Evolutionary conservation across 2,888 invertebrate genomes (phyloP), one percentile per base, ranked within the genome.

Genomic region (Teleiodes luculella): DNA sequence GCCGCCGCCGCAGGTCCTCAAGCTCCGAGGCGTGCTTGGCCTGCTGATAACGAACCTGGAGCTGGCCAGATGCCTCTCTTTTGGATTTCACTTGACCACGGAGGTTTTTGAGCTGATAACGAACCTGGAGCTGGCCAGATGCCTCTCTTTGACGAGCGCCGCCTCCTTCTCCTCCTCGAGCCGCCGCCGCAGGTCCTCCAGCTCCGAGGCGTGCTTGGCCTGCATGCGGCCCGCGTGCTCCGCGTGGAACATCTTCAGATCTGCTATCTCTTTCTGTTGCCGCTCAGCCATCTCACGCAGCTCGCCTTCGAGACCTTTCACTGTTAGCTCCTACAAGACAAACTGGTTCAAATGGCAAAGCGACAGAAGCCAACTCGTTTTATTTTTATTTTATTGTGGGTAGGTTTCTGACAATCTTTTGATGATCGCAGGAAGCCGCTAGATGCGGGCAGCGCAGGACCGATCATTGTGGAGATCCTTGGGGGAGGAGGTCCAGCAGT

Each of bases 221-320:
- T 90, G 84, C 39, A 79, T 65, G 0, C 86, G 70, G 0, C 90
- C 89, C 57, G 64, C 61, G 10, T 80, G 78, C 55, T 87, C 86
- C 0, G 86, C 85, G 65, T 90, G 85, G 6, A 60, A 57, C 84
- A 89, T 86, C 70, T 85, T 86, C 46, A 90, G 60, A 24, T 86
- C 93, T 0, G 91, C 89, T 51, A 94, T 73, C 69, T 93, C 93
- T 53, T 92, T 91, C 69, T 93, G 92, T 70, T 95, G 94, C 1
- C 93, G 89, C 16, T 92, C 92, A 31, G 94, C 93, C 93, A 96
- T 95, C 65, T 92, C 93, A 20, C 95, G 92, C 2, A 97, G 90
- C 76, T 97, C 96, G 0, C 95, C 93, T 78, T 96, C 96, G n/a
- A 97, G 78, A 0, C 96, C 96, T 85, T 95, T 96, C 0, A 96